Percentiles rank a stretch among this genome's conserved stretches.
Conservation (phyloP, 2,888 invertebrate genomes). For the Nebria salina region DNA sequence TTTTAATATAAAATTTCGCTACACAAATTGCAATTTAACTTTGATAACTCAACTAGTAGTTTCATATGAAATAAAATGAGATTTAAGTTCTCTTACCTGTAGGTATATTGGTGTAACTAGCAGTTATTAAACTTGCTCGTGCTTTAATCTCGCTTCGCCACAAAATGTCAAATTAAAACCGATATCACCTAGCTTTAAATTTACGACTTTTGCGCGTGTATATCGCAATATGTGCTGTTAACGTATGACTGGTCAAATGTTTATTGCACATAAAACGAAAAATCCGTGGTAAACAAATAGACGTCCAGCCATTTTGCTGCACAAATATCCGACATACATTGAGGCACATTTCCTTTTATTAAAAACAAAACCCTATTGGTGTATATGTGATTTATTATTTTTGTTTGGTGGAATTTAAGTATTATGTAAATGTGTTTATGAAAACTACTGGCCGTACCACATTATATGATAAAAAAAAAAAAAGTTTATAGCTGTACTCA, state of each 20-base stretch:
- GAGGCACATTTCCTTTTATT: too few relatives aligned
- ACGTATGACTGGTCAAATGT: conserved; percentile 28
- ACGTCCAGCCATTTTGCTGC: conserved; percentile 33
- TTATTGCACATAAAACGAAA: conserved; percentile 39
- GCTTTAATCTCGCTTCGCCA: conserved; percentile 27
- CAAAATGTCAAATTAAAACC: conserved; percentile 37
- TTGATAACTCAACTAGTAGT: conserved; percentile 1
- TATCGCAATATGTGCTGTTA: conserved; percentile 35
- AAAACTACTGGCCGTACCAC: too few relatives aligned
- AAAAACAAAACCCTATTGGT: too few relatives aligned
- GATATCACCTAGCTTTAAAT: conserved; percentile 41
- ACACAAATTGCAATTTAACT: background rate
- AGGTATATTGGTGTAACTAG: background rate
- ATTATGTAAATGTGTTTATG: background rate
- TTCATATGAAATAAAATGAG: background rate
- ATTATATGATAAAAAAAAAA: background rate
- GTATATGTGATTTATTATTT: too few relatives aligned
- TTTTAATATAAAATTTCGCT: background rate
- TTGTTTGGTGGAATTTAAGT: background rate
- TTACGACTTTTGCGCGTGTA: conserved; percentile 36
- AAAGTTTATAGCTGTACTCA: background rate
- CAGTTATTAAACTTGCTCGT: conserved; percentile 33
- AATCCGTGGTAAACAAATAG: conserved; percentile 37
- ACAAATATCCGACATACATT: background rate
- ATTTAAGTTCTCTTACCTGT: background rate